phyloP scores from a whole-genome alignment of 2,113 vertebrate genomes.

The Entomyzon cyanotis region DNA sequence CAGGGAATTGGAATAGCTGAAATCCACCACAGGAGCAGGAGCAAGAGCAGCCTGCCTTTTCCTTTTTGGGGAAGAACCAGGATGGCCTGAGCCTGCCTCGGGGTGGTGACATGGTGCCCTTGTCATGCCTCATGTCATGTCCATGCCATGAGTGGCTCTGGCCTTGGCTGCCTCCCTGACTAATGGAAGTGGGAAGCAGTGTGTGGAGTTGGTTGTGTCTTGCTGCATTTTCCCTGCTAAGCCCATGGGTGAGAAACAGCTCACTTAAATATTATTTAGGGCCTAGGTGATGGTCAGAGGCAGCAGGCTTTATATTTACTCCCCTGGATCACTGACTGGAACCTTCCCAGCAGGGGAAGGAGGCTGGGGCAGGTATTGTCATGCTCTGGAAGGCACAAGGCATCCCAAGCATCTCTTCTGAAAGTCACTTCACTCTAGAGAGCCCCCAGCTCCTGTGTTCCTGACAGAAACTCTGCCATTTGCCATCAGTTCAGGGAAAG shows the following conservation, averaged over 20 bases:
- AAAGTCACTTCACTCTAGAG: not conserved
- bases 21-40: not conserved
- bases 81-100: not conserved
- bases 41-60: not conserved
- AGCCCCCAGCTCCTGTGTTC: not conserved
- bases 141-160: rapidly evolving
- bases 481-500: not conserved
- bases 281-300: not conserved
- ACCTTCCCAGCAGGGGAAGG: not conserved
- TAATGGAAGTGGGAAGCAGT: not conserved
- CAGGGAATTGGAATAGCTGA: not conserved
- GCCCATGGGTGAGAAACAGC: not conserved
- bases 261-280: not conserved
- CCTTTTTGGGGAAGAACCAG: not conserved
- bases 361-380: not conserved
- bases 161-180: not conserved
- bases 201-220: rapidly evolving
- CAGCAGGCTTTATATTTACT: not conserved
- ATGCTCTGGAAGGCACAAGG: not conserved
- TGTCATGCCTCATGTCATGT: rapidly evolving
- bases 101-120: not conserved
- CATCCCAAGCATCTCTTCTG: not conserved
- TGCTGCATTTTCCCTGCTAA: not conserved
- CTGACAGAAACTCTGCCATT: not conserved
- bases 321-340: not conserved